phyloP scores from a whole-genome alignment of 2,888 invertebrate genomes.

The Aleiodes testaceus region DNA sequence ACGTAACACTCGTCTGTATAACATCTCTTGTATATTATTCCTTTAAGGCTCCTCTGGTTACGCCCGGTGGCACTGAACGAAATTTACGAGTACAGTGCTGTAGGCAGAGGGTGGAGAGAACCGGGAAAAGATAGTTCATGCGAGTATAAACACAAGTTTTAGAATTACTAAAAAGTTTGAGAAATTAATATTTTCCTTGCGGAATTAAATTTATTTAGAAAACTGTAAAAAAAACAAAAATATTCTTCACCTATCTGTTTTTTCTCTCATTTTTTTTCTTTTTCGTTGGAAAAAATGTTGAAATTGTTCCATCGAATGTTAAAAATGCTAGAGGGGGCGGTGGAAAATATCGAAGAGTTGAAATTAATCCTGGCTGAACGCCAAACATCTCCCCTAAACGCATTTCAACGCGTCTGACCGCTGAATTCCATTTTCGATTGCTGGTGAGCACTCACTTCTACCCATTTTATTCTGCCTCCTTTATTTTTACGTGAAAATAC shows the following conservation, averaged over 20 bases:
- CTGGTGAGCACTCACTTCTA: slow-evolving; percentile 24
- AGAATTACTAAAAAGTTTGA: slow-evolving; percentile 21
- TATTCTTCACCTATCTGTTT: slow-evolving; percentile 7
- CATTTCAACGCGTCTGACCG: slow-evolving; percentile 41
- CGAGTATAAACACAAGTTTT: slow-evolving; percentile 14
- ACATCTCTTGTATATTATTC: slow-evolving; percentile 44
- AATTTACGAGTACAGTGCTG: slow-evolving; percentile 47
- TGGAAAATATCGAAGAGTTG: slow-evolving; percentile 19
- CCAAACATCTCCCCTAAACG: slow-evolving; percentile 29
- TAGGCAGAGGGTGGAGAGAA: no score
- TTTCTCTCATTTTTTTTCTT: slow-evolving; percentile 16
- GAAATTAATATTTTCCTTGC: not conserved
- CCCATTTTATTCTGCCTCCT: not conserved
- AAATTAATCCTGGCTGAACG: slow-evolving; percentile 30
- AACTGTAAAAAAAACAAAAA: not conserved
- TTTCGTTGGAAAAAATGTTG: slow-evolving; percentile 18
- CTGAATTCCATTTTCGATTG: slow-evolving; percentile 43
- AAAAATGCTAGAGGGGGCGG: not conserved
- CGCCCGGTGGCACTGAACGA: slow-evolving; percentile 43
- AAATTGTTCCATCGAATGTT: slow-evolving; percentile 2
- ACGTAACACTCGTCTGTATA: slow-evolving; percentile 21
- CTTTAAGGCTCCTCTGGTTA: slow-evolving; percentile 46
- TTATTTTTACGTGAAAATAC: slow-evolving; percentile 11
- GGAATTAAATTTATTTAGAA: not conserved
- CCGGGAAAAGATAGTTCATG: not conserved